A percentile compares a stretch with the other conserved stretches of the same genome.
These are phyloP conservation scores for Columba janthina DNA, from an alignment of 2,113 vertebrate genomes.

Conservation along the genomic window DNA sequence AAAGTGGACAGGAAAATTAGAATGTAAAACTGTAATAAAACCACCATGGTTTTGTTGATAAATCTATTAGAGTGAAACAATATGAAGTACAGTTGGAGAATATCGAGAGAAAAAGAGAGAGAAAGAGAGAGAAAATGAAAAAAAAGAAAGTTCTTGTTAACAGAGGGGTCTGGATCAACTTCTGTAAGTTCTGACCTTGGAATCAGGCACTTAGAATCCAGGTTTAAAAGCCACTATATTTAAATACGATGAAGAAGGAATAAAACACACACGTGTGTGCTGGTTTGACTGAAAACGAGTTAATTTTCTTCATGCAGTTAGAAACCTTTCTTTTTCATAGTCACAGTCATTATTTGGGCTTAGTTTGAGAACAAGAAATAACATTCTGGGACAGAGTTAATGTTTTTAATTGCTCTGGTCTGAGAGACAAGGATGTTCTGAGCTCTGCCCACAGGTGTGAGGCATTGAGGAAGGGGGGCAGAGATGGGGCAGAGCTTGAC, in stretches of 20 bases:
- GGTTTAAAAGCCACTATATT: not conserved
- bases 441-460: too few relatives aligned
- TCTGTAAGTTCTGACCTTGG: not conserved
- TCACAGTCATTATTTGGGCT: too few relatives aligned
- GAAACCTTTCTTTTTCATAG: too few relatives aligned
- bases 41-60: not conserved
- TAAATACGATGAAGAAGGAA: not conserved
- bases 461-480: too few relatives aligned
- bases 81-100: not conserved
- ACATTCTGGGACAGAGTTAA: too few relatives aligned
- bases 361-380: too few relatives aligned
- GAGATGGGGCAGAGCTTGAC: too few relatives aligned
- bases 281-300: too few relatives aligned
- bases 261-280: not conserved
- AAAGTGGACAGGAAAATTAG: not conserved
- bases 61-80: not conserved
- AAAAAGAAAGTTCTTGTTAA: not conserved
- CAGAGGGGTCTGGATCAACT: not conserved
- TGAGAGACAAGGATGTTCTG: too few relatives aligned
- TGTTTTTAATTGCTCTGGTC: too few relatives aligned
- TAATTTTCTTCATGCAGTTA: too few relatives aligned
- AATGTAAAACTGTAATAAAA: not conserved
- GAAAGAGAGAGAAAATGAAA: too few relatives aligned
- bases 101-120: not conserved
- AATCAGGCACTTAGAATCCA: not conserved